Base-by-base conservation (phyloP, 2,888 invertebrate species). In the Trichogramma evanescens region DNA sequence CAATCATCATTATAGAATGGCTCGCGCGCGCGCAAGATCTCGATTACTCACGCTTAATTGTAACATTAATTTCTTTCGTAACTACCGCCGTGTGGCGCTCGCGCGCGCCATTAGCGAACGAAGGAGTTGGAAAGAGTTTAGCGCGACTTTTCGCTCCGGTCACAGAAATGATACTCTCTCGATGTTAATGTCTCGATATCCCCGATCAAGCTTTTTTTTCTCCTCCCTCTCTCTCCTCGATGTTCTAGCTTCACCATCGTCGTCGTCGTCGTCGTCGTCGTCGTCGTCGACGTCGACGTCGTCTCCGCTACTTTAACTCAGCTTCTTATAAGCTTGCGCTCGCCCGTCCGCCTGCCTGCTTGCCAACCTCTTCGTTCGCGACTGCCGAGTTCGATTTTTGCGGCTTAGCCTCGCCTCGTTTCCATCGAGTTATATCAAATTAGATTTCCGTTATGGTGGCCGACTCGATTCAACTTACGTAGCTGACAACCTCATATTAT, bases 361-460 rank as follows among this genome's bases (percentile, higher is more conserved):
- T 48, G 26, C 48, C 26, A 6, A 48, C 10, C n/a, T 6, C 44
- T 51, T 51, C 50, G 59, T 50, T 59, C 45, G 50, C 55, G 54
- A 54, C 59, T 50, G 9, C 59, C 54, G 7, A 42, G 55, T 45
- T 58, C 62, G 55, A 58, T 58, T 55, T 56, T 58, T 55, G 55
- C 58, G 52, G 62, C 58, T 62, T 52, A 62, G 58, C 45, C 48
- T 62, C 62, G 62, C 58, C 59, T 62, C 52, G 52, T 54, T 57
- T 57, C 26, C 59, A 64, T 64, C 62, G 51, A 62, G 57, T 62
- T 58, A 59, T 55, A 59, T 53, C 56, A 55, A 62, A 62, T 64
- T 57, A 57, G 59, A 55, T 64, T 59, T 56, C 52, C 54, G 54
- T 46, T 59, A 52, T 10, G 26, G 51, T 48, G 8, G 44, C 48